Base-by-base conservation (phyloP, 2,888 invertebrate genomes). In the Bibio marci region DNA sequence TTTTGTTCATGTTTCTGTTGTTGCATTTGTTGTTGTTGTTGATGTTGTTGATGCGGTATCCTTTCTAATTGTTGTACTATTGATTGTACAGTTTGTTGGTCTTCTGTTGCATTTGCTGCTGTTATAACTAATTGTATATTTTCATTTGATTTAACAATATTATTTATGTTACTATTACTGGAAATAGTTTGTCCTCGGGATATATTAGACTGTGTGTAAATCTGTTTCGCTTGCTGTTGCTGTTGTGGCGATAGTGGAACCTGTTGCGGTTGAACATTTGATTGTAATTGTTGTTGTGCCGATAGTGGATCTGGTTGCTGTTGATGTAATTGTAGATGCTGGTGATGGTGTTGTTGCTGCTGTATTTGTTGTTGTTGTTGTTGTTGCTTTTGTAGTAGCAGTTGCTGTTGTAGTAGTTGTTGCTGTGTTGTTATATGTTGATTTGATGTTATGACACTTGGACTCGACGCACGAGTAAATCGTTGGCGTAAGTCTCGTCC, bases 401-500 rank as follows among this genome's bases (percentile, higher is more conserved):
- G 42, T 25, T 46, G 45, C 17, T 43, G 43, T 22, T 25, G 33
- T 26, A 38, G 34, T 17, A 19, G 35, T 27, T 41, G 39, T 31
- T 44, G 44, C 22, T 40, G 41, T 14, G 27, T 32, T 5, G 36
- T 26, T 30, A 45, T 45, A 37, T 43, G 44, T 27, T 44, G 42
- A 30, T 41, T 42, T 35, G 42, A 43, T 35, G 45, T 35, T 10
- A 46, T 32, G 8, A 44, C 41, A 28, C 45, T 38, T 15, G 44
- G 40, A 13, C 11, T 13, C 4, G 38, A 26, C 3, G 54, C 44
- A 26, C 59, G 52, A 4, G 53, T 50, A n/a, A 58, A 50, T 13
- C 59, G 53, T 34, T 56, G 59, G 8, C 44, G 49, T 33, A 57
- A 43, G 32, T 41, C 49, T 32, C 50, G 48, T 48, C 50, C 13